phyloP scores from a whole-genome alignment of 2,888 invertebrate genomes.

The Meta bourneti region DNA sequence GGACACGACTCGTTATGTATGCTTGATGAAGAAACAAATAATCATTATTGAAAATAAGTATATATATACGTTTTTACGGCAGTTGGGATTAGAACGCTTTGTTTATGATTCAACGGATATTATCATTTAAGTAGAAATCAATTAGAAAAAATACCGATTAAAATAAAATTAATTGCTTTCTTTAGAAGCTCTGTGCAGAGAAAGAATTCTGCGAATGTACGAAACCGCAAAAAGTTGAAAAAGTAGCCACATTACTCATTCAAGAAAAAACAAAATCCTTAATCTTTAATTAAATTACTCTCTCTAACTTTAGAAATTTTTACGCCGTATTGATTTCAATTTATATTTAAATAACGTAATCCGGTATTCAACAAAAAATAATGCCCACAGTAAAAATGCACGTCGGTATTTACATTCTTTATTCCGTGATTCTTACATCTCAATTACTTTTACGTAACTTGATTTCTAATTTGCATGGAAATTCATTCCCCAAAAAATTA shows the following conservation, averaged over 20 bases:
- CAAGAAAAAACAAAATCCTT: background rate
- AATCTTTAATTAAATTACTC: slow-evolving; percentile 30
- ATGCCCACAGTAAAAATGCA: background rate
- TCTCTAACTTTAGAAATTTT: slow-evolving; percentile 2
- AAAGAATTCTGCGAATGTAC: background rate
- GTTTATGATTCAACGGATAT: background rate
- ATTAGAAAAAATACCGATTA: background rate
- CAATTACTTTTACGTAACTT: slow-evolving; percentile 3
- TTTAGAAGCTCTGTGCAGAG: background rate
- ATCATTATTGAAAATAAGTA: no score
- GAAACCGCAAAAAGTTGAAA: background rate
- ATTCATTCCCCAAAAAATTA: background rate
- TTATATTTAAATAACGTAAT: slow-evolving; percentile 7
- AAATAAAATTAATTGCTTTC: background rate
- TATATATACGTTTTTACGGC: background rate
- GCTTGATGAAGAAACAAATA: no score
- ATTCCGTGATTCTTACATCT: background rate
- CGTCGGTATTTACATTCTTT: slow-evolving; percentile 16
- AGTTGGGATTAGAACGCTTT: background rate
- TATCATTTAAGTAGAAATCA: background rate
- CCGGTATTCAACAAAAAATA: background rate
- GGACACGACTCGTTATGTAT: no score
- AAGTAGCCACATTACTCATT: background rate
- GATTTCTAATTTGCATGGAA: slow-evolving; percentile 32
- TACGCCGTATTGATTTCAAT: slow-evolving; percentile 10